Conservation (phyloP, 2,113 vertebrate genomes). For the Dolichallabes microphthalmus region DNA sequence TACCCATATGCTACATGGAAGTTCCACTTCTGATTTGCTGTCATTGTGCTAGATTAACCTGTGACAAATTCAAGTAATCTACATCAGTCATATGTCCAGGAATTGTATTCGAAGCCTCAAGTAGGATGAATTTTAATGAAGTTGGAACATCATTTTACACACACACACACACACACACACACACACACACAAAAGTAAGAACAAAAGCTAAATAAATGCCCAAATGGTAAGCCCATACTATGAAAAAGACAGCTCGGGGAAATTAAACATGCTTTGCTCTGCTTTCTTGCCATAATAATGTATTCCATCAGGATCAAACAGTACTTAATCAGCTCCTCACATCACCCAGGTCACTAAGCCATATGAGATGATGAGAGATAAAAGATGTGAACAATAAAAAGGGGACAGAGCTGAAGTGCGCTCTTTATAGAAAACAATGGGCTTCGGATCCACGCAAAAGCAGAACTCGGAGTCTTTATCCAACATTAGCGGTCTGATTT, state of each 20-base stretch:
- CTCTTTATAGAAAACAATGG: neutral
- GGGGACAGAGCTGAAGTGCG: neutral
- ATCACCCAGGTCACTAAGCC: constrained; percentile 13
- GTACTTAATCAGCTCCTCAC: constrained; percentile 22
- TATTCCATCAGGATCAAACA: constrained; percentile 37
- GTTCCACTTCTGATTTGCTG: neutral
- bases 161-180: neutral
- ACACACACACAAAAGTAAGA: neutral
- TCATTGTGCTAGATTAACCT: constrained; percentile 18
- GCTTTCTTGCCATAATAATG: constrained; percentile 1
- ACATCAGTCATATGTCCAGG: constrained; percentile 9
- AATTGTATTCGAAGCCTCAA: neutral
- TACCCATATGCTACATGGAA: neutral
- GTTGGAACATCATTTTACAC: neutral
- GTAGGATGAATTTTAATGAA: constrained; percentile 15
- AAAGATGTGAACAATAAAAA: constrained; percentile 36
- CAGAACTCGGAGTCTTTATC: neutral
- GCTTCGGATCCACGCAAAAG: neutral
- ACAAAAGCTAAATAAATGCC: neutral
- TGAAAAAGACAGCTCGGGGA: neutral
- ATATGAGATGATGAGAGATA: constrained; percentile 23
- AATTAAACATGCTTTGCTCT: constrained; percentile 38
- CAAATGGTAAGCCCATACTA: neutral
- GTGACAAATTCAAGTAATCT: constrained; percentile 5
- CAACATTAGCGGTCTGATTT: constrained; percentile 2